phyloP scores from a whole-genome alignment of 2,888 invertebrate species.

The Drosophila emarginata region DNA sequence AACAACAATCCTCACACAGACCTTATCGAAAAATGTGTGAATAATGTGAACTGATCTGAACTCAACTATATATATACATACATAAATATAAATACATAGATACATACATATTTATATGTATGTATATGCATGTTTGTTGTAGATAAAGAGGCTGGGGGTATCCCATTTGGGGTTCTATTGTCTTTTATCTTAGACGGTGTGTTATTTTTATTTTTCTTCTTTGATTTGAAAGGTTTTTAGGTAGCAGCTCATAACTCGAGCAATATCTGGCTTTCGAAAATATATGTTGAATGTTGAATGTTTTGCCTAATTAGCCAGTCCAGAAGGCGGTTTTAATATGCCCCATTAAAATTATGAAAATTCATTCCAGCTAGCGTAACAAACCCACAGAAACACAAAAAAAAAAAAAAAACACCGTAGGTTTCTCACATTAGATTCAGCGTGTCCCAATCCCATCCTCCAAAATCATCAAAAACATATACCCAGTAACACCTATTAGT shows the following conservation, averaged over 20 bases:
- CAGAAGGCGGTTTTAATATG: constrained; percentile 72
- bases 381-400: background rate
- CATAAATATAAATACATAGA: no score
- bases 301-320: constrained; percentile 63
- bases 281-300: constrained; percentile 26
- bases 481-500: constrained; percentile 40
- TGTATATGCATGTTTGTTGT: background rate
- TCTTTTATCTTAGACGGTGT: constrained; percentile 6
- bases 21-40: constrained; percentile 62
- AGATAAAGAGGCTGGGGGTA: background rate
- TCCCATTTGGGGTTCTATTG: constrained; percentile 11
- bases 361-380: constrained; percentile 16
- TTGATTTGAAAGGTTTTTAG: constrained; percentile 4
- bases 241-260: constrained; percentile 15
- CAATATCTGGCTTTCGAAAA: constrained; percentile 15
- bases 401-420: background rate
- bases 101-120: no score
- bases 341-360: constrained; percentile 74
- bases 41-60: constrained; percentile 71
- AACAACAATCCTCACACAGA: constrained; percentile 27
- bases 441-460: background rate
- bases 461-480: background rate
- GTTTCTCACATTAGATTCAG: constrained; percentile 45
- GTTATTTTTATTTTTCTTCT: background rate
- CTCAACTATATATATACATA: constrained; percentile 18